These are phyloP conservation scores for Heliconius hermathena DNA, from an alignment of 1,140 invertebrate species.

Conservation along the genomic window DNA sequence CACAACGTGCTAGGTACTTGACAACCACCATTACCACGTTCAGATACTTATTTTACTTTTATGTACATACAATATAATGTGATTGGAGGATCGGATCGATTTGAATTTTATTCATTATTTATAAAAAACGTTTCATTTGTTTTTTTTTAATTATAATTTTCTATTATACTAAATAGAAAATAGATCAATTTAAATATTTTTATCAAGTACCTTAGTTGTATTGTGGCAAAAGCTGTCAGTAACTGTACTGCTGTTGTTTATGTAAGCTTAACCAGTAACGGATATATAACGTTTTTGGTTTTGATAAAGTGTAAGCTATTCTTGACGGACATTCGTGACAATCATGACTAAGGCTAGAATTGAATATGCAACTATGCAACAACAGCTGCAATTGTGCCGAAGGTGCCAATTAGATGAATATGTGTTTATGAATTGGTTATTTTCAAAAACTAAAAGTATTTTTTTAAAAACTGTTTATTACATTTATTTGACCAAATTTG, in stretches of 20 bases:
- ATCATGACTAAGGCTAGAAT: background rate
- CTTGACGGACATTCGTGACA: slow-evolving; percentile 6
- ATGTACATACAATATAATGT: background rate
- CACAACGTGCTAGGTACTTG: background rate
- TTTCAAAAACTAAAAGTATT: background rate
- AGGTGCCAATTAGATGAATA: background rate
- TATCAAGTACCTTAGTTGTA: slow-evolving; percentile 9
- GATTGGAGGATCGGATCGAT: no score
- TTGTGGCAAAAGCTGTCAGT: background rate
- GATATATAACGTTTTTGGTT: slow-evolving; percentile 31
- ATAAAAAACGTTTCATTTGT: no score
- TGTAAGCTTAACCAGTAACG: slow-evolving; percentile 25
- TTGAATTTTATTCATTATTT: no score
- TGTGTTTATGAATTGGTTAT: background rate
- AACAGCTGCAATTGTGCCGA: background rate
- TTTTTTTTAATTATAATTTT: background rate
- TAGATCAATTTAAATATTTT: background rate
- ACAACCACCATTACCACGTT: background rate
- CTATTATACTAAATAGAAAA: background rate
- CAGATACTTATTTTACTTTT: background rate
- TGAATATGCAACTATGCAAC: background rate
- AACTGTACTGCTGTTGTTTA: background rate
- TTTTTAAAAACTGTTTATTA: background rate
- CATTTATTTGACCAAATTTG: background rate
- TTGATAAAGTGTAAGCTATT: slow-evolving; percentile 14